phyloP scores from a whole-genome alignment of 2,797 vertebrate genomes.

The Anableps anableps region DNA sequence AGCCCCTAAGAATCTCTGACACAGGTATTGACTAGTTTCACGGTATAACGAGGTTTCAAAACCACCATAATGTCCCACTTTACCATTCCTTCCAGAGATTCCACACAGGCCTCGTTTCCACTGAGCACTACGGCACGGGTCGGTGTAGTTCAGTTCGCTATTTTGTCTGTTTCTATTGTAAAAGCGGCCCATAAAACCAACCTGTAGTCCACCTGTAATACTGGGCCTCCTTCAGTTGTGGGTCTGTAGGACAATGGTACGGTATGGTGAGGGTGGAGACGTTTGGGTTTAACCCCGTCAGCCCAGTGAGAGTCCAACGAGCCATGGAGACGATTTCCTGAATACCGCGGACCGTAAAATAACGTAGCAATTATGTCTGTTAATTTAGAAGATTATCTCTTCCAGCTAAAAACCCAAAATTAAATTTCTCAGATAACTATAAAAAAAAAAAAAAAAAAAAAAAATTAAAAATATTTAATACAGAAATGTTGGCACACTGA shows the following conservation, averaged over 20 bases:
- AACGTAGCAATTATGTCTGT: not conserved
- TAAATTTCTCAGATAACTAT: not conserved
- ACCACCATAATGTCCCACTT: not conserved
- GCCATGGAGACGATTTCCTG: not conserved
- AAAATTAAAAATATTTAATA: not conserved
- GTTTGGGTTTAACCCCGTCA: not conserved
- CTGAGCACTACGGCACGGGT: not conserved
- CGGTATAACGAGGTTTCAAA: not conserved
- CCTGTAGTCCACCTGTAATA: not conserved
- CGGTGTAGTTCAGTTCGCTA: not conserved
- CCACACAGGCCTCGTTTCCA: not conserved
- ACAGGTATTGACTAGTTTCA: not conserved
- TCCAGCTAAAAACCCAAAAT: not conserved
- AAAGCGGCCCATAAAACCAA: not conserved
- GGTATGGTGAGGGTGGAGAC: not conserved
- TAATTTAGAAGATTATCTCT: not conserved
- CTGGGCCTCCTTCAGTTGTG: not conserved
- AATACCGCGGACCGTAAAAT: not conserved
- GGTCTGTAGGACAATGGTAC: not conserved
- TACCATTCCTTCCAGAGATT: not conserved
- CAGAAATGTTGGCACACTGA: not conserved
- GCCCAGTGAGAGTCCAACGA: not conserved
- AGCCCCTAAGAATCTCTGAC: conserved; percentile 12
- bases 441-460: not conserved
- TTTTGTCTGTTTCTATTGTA: not conserved